Base-by-base conservation (phyloP, 2,888 invertebrate genomes). In the Anthophora plumipes region DNA sequence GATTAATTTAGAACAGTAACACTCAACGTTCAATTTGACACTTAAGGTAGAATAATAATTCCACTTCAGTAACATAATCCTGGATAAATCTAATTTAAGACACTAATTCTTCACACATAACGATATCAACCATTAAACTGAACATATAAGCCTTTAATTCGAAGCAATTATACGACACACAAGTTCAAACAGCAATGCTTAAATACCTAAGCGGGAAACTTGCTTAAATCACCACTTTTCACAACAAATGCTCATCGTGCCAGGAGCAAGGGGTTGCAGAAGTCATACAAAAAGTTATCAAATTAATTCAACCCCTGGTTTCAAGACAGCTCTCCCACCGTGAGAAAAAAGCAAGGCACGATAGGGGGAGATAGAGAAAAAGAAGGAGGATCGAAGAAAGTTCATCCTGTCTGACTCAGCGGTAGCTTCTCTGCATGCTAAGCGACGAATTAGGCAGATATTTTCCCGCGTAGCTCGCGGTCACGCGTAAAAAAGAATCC, bases 361-460 rank as follows among this genome's bases (percentile, higher is more conserved):
- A n/a, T 8, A 5, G n/a, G 25, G 17, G 41, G 41, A 17, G 48
- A 37, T 37, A 41, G 41, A 20, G 14, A 31, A 9, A 41, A 67
- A 67, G 39, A 39, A 14, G 12, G 43, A 22, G 20, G 50, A 43
- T 25, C 22, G 57, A 55, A 66, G 55, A 76, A 68, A 61, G 68
- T 68, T 64, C 43, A 41, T n/a, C 60, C 64, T 66, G 68, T 59
- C 68, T 73, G 61, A 78, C 37, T 31, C 39, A 66, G 68, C 43
- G 60, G 52, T 71, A 60, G 52, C 77, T 85, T 76, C 72, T 80
- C 59, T 61, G 85, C 85, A 85, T 83, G 73, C 78, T 85, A 78
- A 85, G 83, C 70, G 85, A 59, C 66, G 85, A 85, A 85, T 85
- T 85, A 85, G 78, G 85, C 71, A 85, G 83, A 85, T 85, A 79